Base-by-base conservation (phyloP, 2,113 vertebrate genomes). In the Fregetta grallaria region DNA sequence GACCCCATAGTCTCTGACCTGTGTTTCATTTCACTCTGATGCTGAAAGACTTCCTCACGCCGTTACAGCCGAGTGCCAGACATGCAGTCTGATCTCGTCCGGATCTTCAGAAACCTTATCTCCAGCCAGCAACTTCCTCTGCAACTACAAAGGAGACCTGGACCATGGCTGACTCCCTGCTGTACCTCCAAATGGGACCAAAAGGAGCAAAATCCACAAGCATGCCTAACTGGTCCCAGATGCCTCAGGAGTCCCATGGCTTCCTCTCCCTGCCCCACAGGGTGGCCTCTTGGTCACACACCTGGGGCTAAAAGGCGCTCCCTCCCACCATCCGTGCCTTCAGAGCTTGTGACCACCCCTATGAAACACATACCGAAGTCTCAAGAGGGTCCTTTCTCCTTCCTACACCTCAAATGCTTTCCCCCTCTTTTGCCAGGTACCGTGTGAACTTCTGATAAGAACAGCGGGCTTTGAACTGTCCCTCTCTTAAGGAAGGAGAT, bases 81-180 rank as follows among this genome's bases (percentile, higher is more conserved):
- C 81, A 56, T 12, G 7, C 67, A 84, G 86, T 44, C 79, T 83
- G 83, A 94, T 22, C 34, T 2, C 56, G 86, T 52, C 90, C 68
- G 56, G 90, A 94, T 83, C 90, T 84, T 73, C 63, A 26, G 83
- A 67, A 81, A 71, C 76, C 79, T 96, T 90, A 94, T 96, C 95
- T 96, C 52, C 79, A 88, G 94, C 86, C 94, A 91, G 95, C 59
- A 90, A 94, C 76, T 96, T 96, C 96, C 95, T 92, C 76, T 88
- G 72, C 83, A 95, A 29, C 95, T 94, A 86, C 90, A 96, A 96
- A 95, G 84, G 75, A 61, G 81, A 80, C 72, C 75, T 63, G 83
- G 42, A n/a, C 68, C 76, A 38, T 1, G 32, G 83, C 59, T 90
- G 91, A 49, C 50, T 94, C 88, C 82, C 63, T 58, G n/a, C 75